Conservation (phyloP, 2,113 vertebrate species). For the Pteronura brasiliensis region DNA sequence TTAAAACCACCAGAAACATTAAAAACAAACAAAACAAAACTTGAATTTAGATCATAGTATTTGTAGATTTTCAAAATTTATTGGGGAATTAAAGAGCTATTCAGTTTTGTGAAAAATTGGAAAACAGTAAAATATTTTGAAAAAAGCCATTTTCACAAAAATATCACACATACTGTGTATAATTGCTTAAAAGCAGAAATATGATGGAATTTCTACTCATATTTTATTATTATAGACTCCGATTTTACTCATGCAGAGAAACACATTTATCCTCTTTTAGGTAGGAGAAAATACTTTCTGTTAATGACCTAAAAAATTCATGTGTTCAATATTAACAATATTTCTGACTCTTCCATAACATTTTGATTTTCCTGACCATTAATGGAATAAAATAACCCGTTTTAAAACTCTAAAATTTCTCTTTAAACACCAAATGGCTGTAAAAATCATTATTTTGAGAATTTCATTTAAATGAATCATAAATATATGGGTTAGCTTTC, state of each 20-base stretch:
- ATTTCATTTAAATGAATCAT: constrained; percentile 34
- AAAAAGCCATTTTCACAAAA: neutral
- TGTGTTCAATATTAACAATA: neutral
- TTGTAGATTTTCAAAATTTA: neutral
- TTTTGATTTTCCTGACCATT: neutral
- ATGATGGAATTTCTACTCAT: neutral
- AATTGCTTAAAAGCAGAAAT: neutral
- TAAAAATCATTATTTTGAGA: constrained; percentile 61
- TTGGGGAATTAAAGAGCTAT: neutral
- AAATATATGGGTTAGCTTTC: constrained; percentile 58
- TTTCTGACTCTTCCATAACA: neutral
- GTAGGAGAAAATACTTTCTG: neutral
- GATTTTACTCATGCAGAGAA: neutral
- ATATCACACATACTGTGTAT: neutral
- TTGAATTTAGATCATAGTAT: neutral
- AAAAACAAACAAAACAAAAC: neutral
- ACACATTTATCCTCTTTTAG: neutral
- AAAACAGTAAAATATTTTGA: neutral
- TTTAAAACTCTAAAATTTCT: constrained; percentile 3
- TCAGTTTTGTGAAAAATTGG: neutral
- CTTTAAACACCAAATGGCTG: constrained; percentile 9
- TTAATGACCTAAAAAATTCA: neutral
- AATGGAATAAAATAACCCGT: neutral
- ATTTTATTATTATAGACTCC: neutral
- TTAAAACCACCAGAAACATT: neutral